Conservation (phyloP, 2,113 vertebrate species). For the Myiopsitta monachus region DNA sequence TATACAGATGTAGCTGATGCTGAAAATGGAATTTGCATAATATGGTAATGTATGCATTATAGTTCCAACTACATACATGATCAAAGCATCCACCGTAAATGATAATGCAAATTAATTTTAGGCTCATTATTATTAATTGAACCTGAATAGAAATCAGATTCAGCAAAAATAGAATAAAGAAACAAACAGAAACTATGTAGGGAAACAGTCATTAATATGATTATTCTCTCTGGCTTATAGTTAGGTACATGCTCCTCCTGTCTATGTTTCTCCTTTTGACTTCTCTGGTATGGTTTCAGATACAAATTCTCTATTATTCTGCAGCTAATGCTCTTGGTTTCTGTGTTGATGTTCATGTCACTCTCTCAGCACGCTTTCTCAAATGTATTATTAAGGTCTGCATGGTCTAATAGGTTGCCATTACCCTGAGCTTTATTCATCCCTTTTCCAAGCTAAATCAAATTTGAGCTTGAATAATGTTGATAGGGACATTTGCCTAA, state of each 20-base stretch:
- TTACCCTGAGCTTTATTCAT: constrained; percentile 51
- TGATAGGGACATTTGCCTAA: constrained; percentile 57
- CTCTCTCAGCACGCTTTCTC: constrained; percentile 18
- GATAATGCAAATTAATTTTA: constrained; percentile 60
- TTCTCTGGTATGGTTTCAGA: background rate
- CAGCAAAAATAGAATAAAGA: constrained; percentile 57
- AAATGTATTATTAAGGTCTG: constrained; percentile 55
- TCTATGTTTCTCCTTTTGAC: background rate
- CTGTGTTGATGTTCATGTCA: constrained; percentile 27
- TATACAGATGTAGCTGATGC: constrained; percentile 10
- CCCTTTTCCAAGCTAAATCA: constrained; percentile 70
- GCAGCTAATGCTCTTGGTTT: background rate
- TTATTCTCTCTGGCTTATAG: constrained; percentile 11
- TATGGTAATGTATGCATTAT: constrained; percentile 50
- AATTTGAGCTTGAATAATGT: constrained; percentile 67
- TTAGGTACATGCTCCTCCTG: background rate
- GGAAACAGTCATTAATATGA: constrained; percentile 63
- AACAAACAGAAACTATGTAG: constrained; percentile 56
- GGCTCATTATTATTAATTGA: constrained; percentile 66
- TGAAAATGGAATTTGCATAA: constrained; percentile 50
- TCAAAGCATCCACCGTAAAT: constrained; percentile 54
- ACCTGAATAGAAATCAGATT: constrained; percentile 52
- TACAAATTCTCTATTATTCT: background rate
- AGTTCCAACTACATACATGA: constrained; percentile 61
- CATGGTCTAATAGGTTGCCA: constrained; percentile 51